These are phyloP conservation scores for Novumbra hubbsi DNA, from an alignment of 2,797 vertebrate species.

Conservation along the genomic window DNA sequence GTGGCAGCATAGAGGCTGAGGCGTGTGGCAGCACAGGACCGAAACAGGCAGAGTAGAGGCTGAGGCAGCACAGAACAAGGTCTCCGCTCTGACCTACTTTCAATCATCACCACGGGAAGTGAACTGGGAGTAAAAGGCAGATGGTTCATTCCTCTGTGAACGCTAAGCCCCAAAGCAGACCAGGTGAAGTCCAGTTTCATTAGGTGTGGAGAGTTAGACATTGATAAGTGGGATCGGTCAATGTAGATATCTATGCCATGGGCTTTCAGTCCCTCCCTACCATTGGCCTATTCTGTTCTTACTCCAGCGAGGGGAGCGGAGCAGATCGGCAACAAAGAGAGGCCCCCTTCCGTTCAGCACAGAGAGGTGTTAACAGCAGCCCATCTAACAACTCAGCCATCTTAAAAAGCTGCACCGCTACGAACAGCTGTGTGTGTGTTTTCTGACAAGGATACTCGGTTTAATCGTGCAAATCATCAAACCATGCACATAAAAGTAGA, in stretches of 20 bases:
- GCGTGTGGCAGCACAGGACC: constrained; percentile 45
- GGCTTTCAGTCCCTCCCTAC: constrained; percentile 1
- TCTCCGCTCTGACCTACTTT: constrained; percentile 69
- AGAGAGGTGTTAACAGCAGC: constrained; percentile 62
- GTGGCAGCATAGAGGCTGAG: not conserved
- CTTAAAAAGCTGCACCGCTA: constrained; percentile 44
- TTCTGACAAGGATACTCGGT: too few species aligned
- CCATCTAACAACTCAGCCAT: constrained; percentile 55
- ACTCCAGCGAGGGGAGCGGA: constrained; percentile 34
- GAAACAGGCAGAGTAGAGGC: constrained; percentile 5
- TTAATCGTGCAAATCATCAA: too few species aligned
- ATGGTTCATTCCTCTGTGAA: not conserved
- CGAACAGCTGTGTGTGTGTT: constrained; percentile 8
- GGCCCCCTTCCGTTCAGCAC: constrained; percentile 52
- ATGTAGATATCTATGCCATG: not conserved
- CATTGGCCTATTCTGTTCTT: constrained; percentile 16
- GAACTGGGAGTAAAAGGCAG: not conserved
- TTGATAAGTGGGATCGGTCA: constrained; percentile 10
- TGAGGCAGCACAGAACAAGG: constrained; percentile 35
- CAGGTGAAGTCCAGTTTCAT: not conserved
- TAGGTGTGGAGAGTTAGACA: constrained; percentile 25
- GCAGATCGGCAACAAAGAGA: constrained; percentile 30
- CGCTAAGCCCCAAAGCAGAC: not conserved
- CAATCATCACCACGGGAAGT: constrained; percentile 36
- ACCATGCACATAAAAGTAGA: too few species aligned